Conservation (phyloP, 2,888 invertebrate genomes). For the Hypsopygia costalis region DNA sequence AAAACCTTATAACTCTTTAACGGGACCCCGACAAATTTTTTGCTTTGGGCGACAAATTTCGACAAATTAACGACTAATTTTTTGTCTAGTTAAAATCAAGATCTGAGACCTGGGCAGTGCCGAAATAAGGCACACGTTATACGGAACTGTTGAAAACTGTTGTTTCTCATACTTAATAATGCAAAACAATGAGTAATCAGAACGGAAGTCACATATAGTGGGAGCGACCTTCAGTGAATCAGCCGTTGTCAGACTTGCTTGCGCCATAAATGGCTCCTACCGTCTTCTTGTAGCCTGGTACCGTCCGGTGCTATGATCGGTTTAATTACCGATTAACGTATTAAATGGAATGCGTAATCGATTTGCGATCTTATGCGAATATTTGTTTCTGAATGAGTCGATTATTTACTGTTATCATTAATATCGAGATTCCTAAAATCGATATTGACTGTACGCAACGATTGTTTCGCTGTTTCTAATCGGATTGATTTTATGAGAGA, state of each 20-base stretch:
- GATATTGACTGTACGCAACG: no score
- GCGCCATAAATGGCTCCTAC: conserved; percentile 44
- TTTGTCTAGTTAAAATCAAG: no score
- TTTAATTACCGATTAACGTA: conserved; percentile 14
- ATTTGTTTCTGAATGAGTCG: neutral
- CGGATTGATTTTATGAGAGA: no score
- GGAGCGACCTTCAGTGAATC: conserved; percentile 64
- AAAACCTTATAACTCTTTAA: no score
- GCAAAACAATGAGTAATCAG: conserved; percentile 34
- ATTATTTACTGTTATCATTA: no score
- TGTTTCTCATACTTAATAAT: neutral
- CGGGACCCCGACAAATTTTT: no score
- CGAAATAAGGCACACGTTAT: no score
- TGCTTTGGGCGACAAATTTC: no score
- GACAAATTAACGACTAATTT: no score
- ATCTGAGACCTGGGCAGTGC: no score
- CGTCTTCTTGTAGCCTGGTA: conserved; percentile 23
- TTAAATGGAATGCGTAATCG: conserved; percentile 4
- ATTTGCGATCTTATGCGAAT: neutral
- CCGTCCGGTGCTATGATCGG: conserved; percentile 7
- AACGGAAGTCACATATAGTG: conserved; percentile 45
- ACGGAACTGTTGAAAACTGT: neutral
- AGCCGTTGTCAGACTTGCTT: conserved; percentile 31
- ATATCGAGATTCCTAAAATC: no score
- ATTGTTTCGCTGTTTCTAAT: no score